Evolutionary conservation across 2,113 vertebrate genomes (phyloP).

Genomic region (Anolis sagrei): DNA sequence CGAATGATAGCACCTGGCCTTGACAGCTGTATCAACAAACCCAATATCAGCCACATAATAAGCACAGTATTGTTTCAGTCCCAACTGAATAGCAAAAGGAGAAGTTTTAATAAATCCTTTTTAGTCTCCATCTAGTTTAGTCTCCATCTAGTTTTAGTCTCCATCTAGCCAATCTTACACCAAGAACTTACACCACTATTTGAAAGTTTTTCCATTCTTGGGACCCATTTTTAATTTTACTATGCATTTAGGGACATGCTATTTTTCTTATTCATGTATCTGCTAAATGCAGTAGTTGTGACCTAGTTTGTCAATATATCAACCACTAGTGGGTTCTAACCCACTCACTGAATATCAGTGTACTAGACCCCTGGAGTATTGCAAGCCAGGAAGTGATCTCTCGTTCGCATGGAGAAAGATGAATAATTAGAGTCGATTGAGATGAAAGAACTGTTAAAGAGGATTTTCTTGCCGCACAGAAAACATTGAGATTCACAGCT

Average conservation of each 20-base stretch:
- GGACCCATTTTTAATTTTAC: background rate
- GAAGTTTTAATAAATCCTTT: background rate
- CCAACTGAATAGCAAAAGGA: background rate
- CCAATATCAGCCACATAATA: no score
- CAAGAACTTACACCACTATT: background rate
- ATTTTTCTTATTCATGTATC: background rate
- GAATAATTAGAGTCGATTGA: conserved; percentile 11
- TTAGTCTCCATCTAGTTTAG: no score
- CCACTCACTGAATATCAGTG: background rate
- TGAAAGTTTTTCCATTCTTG: background rate
- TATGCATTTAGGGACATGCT: background rate
- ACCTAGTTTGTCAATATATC: background rate
- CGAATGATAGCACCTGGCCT: no score
- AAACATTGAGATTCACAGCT: background rate
- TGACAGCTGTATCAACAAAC: no score
- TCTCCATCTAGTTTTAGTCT: no score
- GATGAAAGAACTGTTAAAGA: conserved; percentile 7
- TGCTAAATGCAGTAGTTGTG: background rate
- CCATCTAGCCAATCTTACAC: background rate
- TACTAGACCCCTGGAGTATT: background rate
- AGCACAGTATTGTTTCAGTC: background rate
- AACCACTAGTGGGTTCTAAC: background rate
- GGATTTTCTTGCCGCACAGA: background rate
- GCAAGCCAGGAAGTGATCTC: background rate
- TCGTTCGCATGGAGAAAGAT: background rate